These are phyloP conservation scores for Aphelocoma californica DNA, from an alignment of 2,797 vertebrate genomes.

Conservation along the genomic window DNA sequence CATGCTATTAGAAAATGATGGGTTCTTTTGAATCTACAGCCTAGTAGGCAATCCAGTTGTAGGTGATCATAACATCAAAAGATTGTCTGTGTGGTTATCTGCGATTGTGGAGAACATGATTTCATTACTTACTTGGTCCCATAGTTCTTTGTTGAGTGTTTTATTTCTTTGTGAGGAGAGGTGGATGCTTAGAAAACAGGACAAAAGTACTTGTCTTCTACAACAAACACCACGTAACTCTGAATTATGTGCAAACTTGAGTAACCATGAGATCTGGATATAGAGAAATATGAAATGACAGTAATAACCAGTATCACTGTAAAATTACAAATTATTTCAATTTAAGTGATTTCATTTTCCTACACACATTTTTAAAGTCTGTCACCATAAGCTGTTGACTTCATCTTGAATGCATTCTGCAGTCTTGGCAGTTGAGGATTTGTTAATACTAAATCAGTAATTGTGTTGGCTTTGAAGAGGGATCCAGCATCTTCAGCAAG, in stretches of 20 bases:
- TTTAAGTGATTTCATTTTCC: constrained; percentile 50
- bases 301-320: constrained; percentile 54
- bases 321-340: constrained; percentile 59
- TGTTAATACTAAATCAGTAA: constrained; percentile 79
- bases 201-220: not conserved
- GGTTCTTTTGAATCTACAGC: not conserved
- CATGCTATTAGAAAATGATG: not conserved
- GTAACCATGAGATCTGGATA: constrained; percentile 16
- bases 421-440: constrained; percentile 72
- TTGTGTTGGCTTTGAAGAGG: constrained; percentile 75
- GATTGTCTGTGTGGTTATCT: not conserved
- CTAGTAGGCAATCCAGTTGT: not conserved
- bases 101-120: not conserved
- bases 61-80: not conserved
- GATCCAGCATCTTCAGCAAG: constrained; percentile 73
- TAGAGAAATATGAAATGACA: constrained; percentile 44
- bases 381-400: constrained; percentile 53
- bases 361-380: constrained; percentile 2
- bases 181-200: not conserved
- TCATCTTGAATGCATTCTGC: constrained; percentile 53
- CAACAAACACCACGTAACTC: not conserved
- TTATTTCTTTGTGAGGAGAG: not conserved
- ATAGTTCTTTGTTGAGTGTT: not conserved
- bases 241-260: constrained; percentile 1
- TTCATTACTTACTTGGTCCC: not conserved